These are phyloP conservation scores for Marisa cornuarietis DNA, from an alignment of 1,140 invertebrate genomes.

Conservation along the genomic window DNA sequence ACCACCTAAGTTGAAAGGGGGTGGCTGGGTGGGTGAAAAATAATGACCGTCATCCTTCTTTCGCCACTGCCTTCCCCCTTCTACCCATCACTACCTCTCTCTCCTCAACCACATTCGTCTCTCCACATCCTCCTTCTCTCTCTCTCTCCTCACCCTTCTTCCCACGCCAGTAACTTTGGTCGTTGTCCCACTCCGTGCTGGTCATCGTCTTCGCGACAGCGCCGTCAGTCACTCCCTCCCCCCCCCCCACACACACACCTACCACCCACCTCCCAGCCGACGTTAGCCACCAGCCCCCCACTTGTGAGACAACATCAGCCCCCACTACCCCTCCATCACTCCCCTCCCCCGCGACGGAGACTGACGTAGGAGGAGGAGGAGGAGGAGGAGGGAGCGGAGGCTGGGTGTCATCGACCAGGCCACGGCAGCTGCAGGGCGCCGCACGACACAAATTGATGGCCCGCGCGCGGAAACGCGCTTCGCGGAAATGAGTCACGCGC, in stretches of 20 bases:
- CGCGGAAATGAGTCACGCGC: constrained; percentile 26
- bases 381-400: background rate
- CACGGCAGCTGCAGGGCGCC: constrained; percentile 24
- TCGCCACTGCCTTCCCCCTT: background rate
- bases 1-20: background rate
- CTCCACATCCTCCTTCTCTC: background rate
- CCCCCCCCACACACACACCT: too few relatives aligned
- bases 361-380: background rate
- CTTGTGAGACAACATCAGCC: background rate
- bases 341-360: background rate
- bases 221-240: constrained; percentile 6
- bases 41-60: background rate
- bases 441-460: constrained; percentile 26
- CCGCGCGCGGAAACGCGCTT: constrained; percentile 18
- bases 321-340: too few relatives aligned
- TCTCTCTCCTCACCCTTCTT: background rate
- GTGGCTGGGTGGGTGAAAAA: background rate
- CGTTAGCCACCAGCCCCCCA: background rate
- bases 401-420: constrained; percentile 3
- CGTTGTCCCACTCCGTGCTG: too few relatives aligned
- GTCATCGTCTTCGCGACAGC: too few relatives aligned
- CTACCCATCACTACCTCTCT: background rate
- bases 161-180: background rate
- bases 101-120: too few relatives aligned
- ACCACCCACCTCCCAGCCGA: background rate